Base-by-base conservation (phyloP, 2,888 invertebrate genomes). In the Latrodectus elegans region DNA sequence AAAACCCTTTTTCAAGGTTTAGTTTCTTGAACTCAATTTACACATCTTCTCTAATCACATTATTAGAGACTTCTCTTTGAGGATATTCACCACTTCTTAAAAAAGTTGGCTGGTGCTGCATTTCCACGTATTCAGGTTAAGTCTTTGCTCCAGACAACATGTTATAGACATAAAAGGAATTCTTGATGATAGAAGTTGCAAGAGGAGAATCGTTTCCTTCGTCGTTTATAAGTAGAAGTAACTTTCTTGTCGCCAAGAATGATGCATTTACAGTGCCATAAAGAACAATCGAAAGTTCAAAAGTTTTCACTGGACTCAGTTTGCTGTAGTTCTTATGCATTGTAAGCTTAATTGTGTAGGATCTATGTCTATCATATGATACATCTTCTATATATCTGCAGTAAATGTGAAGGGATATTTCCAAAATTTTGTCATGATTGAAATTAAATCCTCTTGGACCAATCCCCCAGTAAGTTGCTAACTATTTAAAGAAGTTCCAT, bases 201-300 rank as follows among this genome's bases (percentile, higher is more conserved):
- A 60, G 4, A 60, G 75, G 64, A 64, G n/a, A 75, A 9, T 26
- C 64, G 2, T 12, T 1, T 6, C 64, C 38, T 60, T 75, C 77
- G 15, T 68, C 67, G 0, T 17, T n/a, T 0, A 51, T 17, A 17
- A 77, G 11, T 52, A 68, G 67, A 17, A 49, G 49, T 10, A 77
- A 67, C 1, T 51, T 67, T 67, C 77, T 77, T n/a, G 51, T 49
- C 6, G 77, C 67, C 2, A 77, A 38, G 17, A 67, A 77, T 15
- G 77, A 67, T 49, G 77, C 77, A 77, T 67, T 77, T 14, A 52
- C 52, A 17, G 68, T 67, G 11, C 77, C 77, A n/a, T 77, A 67
- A 0, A 53, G 49, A 9, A 77, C 68, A 12, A 67, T 77, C 8
- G 15, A 15, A 0, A 77, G 15, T 52, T 68, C 68, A 51, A 49